phyloP scores from a whole-genome alignment of 2,113 vertebrate species.

The Marcusenius ussheri region DNA sequence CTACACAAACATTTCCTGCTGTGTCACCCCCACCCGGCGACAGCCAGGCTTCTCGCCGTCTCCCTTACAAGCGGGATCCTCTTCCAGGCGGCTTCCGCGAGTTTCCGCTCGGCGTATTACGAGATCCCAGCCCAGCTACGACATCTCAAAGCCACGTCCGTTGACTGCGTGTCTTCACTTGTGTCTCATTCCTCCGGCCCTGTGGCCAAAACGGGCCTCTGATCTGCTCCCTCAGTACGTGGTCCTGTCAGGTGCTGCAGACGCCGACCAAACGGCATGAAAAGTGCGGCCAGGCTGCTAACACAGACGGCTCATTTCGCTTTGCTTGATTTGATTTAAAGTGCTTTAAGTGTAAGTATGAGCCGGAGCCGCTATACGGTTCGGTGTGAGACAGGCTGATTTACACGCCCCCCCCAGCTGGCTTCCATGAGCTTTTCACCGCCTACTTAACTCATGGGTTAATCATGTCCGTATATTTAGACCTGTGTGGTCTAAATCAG shows the following conservation, averaged over 20 bases:
- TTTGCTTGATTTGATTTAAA: not conserved
- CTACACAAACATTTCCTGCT: conserved; percentile 67
- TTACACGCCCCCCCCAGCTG: not conserved
- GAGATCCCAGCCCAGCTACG: conserved; percentile 27
- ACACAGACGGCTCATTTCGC: not conserved
- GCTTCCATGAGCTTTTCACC: not conserved
- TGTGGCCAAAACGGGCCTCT: not conserved
- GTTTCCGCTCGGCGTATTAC: conserved; percentile 49
- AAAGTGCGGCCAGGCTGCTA: not conserved
- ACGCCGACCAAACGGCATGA: not conserved
- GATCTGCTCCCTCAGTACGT: not conserved
- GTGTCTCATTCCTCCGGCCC: not conserved
- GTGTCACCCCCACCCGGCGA: conserved; percentile 65
- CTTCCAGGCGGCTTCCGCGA: conserved; percentile 59
- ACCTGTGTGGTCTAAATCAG: not conserved
- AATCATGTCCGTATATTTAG: not conserved
- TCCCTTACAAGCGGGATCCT: conserved; percentile 63
- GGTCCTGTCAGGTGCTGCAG: not conserved
- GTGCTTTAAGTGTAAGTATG: not conserved
- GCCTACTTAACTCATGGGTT: not conserved
- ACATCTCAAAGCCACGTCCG: not conserved
- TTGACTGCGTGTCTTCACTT: not conserved
- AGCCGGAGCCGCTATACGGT: not conserved
- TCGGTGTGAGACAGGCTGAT: not conserved
- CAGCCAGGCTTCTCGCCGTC: conserved; percentile 57